Conservation (phyloP, 2,888 invertebrate genomes). For the Pomacea canaliculata region DNA sequence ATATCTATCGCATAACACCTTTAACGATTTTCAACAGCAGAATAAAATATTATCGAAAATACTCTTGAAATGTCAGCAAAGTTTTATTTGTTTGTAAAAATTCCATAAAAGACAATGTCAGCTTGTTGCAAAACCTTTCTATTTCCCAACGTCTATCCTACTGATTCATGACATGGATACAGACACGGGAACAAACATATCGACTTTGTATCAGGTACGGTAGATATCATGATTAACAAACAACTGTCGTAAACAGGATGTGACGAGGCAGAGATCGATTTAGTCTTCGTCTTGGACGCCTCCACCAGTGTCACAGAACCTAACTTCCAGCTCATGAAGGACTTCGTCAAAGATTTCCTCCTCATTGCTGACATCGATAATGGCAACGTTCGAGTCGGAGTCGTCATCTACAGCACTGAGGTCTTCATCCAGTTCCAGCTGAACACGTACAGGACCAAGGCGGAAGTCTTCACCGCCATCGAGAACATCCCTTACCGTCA, state of each 20-base stretch:
- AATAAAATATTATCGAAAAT: too few relatives aligned
- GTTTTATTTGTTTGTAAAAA: too few relatives aligned
- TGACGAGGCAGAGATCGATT: slow-evolving; percentile 42
- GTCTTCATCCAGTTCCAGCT: slow-evolving; percentile 55
- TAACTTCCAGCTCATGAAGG: slow-evolving; percentile 52
- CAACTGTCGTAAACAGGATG: slow-evolving; percentile 23
- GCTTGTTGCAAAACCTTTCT: too few relatives aligned
- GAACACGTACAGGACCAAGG: slow-evolving; percentile 42
- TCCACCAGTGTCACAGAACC: slow-evolving; percentile 58
- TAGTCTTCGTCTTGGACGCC: slow-evolving; percentile 61
- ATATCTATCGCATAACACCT: too few relatives aligned
- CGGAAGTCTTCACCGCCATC: slow-evolving; percentile 49
- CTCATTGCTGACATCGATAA: slow-evolving; percentile 49
- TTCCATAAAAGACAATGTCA: too few relatives aligned
- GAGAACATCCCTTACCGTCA: slow-evolving; percentile 52
- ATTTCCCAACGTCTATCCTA: too few relatives aligned
- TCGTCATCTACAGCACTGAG: slow-evolving; percentile 55
- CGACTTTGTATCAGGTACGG: too few relatives aligned
- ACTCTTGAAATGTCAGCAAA: too few relatives aligned
- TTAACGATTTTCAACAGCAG: too few relatives aligned
- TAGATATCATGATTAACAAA: too few relatives aligned
- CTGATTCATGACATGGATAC: too few relatives aligned
- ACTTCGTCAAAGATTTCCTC: slow-evolving; percentile 54
- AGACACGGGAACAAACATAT: too few relatives aligned
- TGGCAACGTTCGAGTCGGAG: slow-evolving; percentile 56